Evolutionary conservation across 2,888 invertebrate species (phyloP).

Genomic region (Pachycephus smyrnensis): DNA sequence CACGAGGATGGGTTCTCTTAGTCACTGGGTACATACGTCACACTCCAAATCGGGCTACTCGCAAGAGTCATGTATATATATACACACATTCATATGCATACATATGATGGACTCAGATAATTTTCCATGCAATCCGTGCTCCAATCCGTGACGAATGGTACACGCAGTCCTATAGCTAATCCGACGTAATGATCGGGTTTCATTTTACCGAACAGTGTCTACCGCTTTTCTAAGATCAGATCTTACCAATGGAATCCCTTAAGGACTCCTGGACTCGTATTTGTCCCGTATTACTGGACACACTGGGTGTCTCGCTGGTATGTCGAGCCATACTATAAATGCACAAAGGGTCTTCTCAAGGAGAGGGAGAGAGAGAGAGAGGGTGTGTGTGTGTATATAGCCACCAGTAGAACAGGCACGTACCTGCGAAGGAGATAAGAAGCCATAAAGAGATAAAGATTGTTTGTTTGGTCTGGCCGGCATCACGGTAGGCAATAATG

Average conservation of each 20-base stretch:
- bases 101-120: not conserved
- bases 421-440: slow-evolving; percentile 41
- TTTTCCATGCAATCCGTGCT: not conserved
- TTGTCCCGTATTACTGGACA: not conserved
- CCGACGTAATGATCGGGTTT: not conserved
- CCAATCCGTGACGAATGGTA: not conserved
- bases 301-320: not conserved
- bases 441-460: slow-evolving; percentile 48
- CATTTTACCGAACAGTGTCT: not conserved
- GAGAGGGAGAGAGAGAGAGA: slow-evolving; percentile 31
- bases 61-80: not conserved
- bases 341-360: slow-evolving; percentile 10
- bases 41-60: not conserved
- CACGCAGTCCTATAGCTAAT: not conserved
- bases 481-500: not conserved
- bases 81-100: not conserved
- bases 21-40: not conserved
- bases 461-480: slow-evolving; percentile 49
- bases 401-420: slow-evolving; percentile 8
- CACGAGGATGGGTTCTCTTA: not conserved
- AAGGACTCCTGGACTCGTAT: not conserved
- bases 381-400: slow-evolving; percentile 26
- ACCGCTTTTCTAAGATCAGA: not conserved
- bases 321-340: not conserved
- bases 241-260: not conserved